These are phyloP conservation scores for Bergia sp. DNA, from an alignment of 92 coral and sea anemone genomes.

Conservation along the genomic window DNA sequence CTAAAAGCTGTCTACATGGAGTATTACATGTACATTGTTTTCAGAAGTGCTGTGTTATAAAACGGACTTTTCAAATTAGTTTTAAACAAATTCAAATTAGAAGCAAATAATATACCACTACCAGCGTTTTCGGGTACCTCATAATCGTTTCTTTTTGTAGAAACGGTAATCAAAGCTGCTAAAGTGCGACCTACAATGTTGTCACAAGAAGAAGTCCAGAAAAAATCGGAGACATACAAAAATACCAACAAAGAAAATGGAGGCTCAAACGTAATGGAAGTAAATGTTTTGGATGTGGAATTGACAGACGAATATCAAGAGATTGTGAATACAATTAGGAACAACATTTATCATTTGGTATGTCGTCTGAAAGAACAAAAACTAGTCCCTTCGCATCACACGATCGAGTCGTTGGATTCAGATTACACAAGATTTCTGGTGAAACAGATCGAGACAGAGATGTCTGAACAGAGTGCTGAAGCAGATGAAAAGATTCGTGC, in stretches of 20 bases:
- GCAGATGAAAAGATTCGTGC: conserved; percentile 38
- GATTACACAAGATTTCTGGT: conserved; percentile 85
- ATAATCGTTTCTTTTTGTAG: conserved; percentile 11
- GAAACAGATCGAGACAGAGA: conserved; percentile 74
- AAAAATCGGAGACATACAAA: background rate
- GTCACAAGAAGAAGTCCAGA: conserved; percentile 25
- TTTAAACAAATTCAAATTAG: too few relatives aligned
- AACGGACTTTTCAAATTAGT: background rate
- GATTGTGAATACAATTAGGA: conserved; percentile 58
- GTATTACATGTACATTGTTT: background rate
- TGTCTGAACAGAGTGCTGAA: conserved; percentile 36
- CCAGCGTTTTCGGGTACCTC: too few relatives aligned
- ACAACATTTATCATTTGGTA: conserved; percentile 68
- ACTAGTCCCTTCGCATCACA: conserved; percentile 56
- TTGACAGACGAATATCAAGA: conserved; percentile 74
- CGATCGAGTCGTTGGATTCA: conserved; percentile 58
- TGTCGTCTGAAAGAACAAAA: conserved; percentile 72
- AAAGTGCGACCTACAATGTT: conserved; percentile 78
- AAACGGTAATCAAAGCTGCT: conserved; percentile 64
- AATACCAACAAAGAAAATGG: background rate
- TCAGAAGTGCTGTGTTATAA: background rate
- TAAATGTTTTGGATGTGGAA: conserved; percentile 51
- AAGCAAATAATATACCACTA: too few relatives aligned
- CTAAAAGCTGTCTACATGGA: too few relatives aligned
- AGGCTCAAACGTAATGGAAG: background rate